Base-by-base conservation (phyloP, 2,113 vertebrate species). In the Scalopus aquaticus region DNA sequence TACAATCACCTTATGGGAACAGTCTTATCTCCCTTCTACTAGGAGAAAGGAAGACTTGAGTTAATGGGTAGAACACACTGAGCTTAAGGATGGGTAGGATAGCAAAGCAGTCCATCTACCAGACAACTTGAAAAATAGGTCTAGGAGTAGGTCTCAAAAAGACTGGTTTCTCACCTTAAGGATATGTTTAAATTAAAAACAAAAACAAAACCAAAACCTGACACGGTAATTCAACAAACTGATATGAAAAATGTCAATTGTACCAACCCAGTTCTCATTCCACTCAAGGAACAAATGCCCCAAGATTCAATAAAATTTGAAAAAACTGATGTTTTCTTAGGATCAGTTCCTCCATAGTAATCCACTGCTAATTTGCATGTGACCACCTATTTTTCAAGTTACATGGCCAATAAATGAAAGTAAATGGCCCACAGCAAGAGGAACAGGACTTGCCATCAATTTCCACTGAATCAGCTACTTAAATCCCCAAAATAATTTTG, bases 401-500 rank as follows among this genome's bases (percentile, higher is more conserved):
- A 84, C 19, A 46, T 4, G 6, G 37, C 67, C 51, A 69, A 91
- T 85, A 93, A 77, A 56, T 19, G 32, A 70, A 88, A 88, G 64
- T 15, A 22, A 78, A 82, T 1, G 72, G 60, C 62, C 51, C 39
- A 81, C 11, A 37, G 19, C 26, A 85, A 86, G 35, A 42, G 7
- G 39, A 74, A 54, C 16, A 74, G 35, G 19, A 62, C 3, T 73
- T 19, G 4, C 32, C 60, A 81, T 58, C 37, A 56, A 78, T 74
- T 91, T 80, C 78, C 82, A 91, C 20, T 9, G 28, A 76, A 30
- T 10, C 30, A 60, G 2, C 37, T 56, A 78, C 30, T 80, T 15
- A 42, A 87, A 85, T 70, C 84, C 72, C 51, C 51, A 37, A 54
- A 85, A 89, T 62, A 85, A 74, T 74, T 80, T 74, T 83, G 42